Evolutionary conservation across 1,140 invertebrate species (phyloP), one percentile per base, ranked within the genome.

Genomic region (Ruditapes philippinarum): DNA sequence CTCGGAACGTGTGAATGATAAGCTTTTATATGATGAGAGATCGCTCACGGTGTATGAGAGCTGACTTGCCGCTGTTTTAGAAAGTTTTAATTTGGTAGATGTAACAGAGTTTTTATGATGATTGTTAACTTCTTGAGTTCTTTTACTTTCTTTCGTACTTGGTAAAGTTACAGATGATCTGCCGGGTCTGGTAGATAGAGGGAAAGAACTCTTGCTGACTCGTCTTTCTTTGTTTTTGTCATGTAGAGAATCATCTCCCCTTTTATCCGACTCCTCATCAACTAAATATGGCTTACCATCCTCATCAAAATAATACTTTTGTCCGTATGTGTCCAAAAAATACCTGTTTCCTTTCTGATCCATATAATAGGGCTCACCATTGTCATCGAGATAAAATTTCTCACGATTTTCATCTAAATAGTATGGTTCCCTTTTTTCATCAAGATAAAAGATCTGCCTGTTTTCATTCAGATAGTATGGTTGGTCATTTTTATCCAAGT

Each of bases 341-440:
- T n/a, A n/a, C n/a, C n/a, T 86, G 12, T 76, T 45, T 25, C 83
- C 83, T 31, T 25, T 22, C 31, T 17, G 42, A 22, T 74, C 70
- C 4, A 78, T 7, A 33, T 38, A 60, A 78, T 73, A 57, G n/a
- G n/a, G n/a, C n/a, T n/a, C n/a, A n/a, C n/a, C n/a, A n/a, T n/a
- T n/a, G n/a, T n/a, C n/a, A n/a, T n/a, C n/a, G n/a, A n/a, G n/a
- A n/a, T n/a, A n/a, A n/a, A n/a, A n/a, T 57, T 42, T 49, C 17
- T 51, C 14, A 0, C 68, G 70, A 36, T 76, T 25, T 31, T 60
- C 51, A 31, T 86, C 83, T 2, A 86, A 38, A 33, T 86, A 60
- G 36, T 36, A 86, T 25, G 83, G 68, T 38, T 54, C 68, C 19
- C 83, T 65, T 25, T 76, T 73, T 70, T 86, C 83, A 86, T 86